Evolutionary conservation across 2,797 vertebrate genomes (phyloP).

Genomic region (Acanthornis magna): DNA sequence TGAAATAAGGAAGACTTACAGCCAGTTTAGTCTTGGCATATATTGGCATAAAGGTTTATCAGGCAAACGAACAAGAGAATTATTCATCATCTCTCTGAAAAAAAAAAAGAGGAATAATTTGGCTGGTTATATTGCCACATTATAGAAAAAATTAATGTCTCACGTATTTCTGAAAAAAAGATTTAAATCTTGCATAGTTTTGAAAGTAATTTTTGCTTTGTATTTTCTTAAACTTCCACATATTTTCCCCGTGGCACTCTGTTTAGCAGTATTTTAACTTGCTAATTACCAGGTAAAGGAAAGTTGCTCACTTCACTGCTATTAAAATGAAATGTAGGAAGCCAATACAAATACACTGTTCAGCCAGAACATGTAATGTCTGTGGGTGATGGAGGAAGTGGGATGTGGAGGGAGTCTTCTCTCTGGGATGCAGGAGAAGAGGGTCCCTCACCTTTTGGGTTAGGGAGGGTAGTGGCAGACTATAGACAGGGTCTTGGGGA

Average conservation of each 20-base stretch:
- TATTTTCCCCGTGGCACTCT: not conserved
- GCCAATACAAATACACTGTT: not conserved
- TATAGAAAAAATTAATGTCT: not conserved
- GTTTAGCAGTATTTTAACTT: not conserved
- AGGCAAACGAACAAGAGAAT: slow-evolving; percentile 84
- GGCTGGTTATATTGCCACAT: not conserved
- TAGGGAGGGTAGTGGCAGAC: not conserved
- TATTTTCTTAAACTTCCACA: not conserved
- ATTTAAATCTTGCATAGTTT: not conserved
- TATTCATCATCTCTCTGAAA: slow-evolving; percentile 88
- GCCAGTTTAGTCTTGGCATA: slow-evolving; percentile 91
- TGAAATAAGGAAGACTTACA: slow-evolving; percentile 80
- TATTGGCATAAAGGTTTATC: slow-evolving; percentile 86
- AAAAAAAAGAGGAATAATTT: not conserved
- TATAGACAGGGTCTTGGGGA: accelerated
- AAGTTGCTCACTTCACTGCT: not conserved
- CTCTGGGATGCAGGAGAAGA: not conserved
- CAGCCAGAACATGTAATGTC: not conserved
- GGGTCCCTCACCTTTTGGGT: accelerated
- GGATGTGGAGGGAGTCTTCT: not conserved
- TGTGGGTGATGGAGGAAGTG: accelerated
- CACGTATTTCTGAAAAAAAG: not conserved
- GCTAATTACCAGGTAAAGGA: not conserved
- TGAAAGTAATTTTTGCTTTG: not conserved
- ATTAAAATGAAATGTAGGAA: not conserved